These are phyloP conservation scores for Bombycilla garrulus DNA, from an alignment of 2,113 vertebrate species.

Conservation along the genomic window DNA sequence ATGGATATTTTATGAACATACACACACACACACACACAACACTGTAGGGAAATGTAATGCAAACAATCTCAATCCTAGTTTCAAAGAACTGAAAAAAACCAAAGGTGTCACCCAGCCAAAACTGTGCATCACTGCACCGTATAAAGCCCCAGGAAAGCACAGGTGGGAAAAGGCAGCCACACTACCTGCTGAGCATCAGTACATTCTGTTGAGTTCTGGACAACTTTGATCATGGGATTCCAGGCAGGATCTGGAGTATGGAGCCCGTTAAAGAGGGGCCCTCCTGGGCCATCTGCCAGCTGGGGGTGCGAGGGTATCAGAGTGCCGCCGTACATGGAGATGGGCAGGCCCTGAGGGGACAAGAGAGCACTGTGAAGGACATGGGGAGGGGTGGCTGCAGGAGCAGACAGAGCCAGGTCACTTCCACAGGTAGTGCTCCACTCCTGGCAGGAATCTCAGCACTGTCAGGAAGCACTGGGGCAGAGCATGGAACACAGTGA, in stretches of 20 bases:
- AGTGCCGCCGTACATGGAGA: constrained; percentile 96
- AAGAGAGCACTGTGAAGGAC: not conserved
- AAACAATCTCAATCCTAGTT: not conserved
- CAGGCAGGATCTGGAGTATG: constrained; percentile 94
- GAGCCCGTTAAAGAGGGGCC: constrained; percentile 94
- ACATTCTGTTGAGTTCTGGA: constrained; percentile 93
- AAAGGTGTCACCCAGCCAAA: not conserved
- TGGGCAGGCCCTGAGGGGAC: constrained; percentile 85
- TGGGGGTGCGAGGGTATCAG: constrained; percentile 94
- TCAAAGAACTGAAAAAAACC: not conserved
- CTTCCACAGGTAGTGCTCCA: rapidly evolving
- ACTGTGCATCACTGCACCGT: not conserved
- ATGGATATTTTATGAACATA: not conserved
- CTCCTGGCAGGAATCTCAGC: not conserved
- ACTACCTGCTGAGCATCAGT: constrained; percentile 94
- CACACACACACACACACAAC: not conserved
- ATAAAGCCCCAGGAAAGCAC: not conserved
- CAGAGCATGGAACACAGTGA: not conserved
- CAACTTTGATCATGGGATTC: constrained; percentile 98
- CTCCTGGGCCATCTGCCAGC: constrained; percentile 90
- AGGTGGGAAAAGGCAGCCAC: not conserved
- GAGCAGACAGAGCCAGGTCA: not conserved
- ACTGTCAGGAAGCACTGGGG: not conserved
- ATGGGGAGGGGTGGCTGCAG: not conserved
- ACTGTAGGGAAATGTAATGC: not conserved